phyloP scores from a whole-genome alignment of 2,888 invertebrate genomes.

The Allygus modestus region DNA sequence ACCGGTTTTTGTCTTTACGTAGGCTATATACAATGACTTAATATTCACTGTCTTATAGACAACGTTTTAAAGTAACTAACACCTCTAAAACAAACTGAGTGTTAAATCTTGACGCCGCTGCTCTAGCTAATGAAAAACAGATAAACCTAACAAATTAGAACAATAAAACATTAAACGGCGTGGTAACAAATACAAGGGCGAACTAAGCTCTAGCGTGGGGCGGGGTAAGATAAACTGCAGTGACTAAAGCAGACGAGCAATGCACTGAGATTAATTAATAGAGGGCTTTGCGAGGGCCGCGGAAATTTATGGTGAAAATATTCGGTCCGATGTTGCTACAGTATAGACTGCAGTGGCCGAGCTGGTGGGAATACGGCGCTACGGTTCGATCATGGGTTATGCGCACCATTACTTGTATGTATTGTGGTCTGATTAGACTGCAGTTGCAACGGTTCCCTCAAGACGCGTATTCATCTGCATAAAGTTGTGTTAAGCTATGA shows the following conservation, averaged over 20 bases:
- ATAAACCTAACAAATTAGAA: not conserved
- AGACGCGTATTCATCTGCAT: no score
- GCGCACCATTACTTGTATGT: not conserved
- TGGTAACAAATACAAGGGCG: not conserved
- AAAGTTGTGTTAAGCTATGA: no score
- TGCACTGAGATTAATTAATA: not conserved
- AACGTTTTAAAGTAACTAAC: no score
- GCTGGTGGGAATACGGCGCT: not conserved
- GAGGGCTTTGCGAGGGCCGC: not conserved
- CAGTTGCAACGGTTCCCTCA: no score
- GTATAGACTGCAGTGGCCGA: not conserved
- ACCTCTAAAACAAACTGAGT: no score
- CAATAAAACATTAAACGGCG: not conserved
- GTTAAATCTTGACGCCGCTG: no score
- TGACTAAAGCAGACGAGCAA: not conserved
- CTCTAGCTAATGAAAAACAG: not conserved
- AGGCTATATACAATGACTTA: no score
- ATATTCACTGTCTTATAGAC: no score
- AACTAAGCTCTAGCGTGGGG: not conserved
- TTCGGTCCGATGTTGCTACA: not conserved
- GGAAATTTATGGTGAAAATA: constrained; percentile 1
- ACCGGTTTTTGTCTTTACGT: no score
- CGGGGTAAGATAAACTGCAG: not conserved
- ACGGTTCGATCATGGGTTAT: not conserved
- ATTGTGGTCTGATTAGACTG: no score